A percentile compares a stretch with the other conserved stretches of the same genome.
phyloP scores from a whole-genome alignment of 2,888 invertebrate species.

The Nemotelus nigrinus region DNA sequence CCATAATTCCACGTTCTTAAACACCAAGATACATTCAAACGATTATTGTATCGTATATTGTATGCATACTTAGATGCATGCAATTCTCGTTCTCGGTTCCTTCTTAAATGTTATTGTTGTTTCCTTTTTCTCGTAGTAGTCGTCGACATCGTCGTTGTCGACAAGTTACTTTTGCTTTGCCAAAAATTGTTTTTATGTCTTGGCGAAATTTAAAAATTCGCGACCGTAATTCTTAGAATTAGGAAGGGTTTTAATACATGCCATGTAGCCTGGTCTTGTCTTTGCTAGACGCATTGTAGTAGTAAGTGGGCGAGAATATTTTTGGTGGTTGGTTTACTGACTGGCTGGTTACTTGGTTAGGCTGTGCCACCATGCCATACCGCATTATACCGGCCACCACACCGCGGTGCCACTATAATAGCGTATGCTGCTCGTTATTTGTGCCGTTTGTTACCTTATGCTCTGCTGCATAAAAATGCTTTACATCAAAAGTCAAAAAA shows the following conservation, averaged over 20 bases:
- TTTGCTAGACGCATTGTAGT: constrained; percentile 50
- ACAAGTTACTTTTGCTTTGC: constrained; percentile 36
- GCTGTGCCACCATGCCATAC: not conserved
- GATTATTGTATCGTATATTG: not conserved
- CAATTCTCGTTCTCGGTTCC: constrained; percentile 21
- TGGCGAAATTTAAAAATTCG: constrained; percentile 51
- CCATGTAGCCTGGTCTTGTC: constrained; percentile 45
- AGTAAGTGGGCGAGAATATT: constrained; percentile 44
- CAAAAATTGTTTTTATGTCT: constrained; percentile 37
- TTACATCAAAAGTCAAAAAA: constrained; percentile 38
- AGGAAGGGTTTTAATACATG: constrained; percentile 47
- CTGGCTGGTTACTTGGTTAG: not conserved
- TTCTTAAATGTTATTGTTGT: not conserved
- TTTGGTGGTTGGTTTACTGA: no score
- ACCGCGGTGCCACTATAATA: constrained; percentile 17
- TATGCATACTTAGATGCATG: not conserved
- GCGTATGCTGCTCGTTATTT: constrained; percentile 23
- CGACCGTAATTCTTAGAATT: constrained; percentile 54
- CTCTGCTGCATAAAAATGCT: constrained; percentile 38
- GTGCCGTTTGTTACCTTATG: constrained; percentile 26
- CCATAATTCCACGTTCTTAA: not conserved
- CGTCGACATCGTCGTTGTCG: not conserved
- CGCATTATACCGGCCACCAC: not conserved
- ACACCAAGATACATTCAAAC: not conserved
- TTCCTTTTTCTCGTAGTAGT: constrained; percentile 1